Evolutionary conservation across 2,113 vertebrate genomes (phyloP).

Genomic region (Ameiurus melas): DNA sequence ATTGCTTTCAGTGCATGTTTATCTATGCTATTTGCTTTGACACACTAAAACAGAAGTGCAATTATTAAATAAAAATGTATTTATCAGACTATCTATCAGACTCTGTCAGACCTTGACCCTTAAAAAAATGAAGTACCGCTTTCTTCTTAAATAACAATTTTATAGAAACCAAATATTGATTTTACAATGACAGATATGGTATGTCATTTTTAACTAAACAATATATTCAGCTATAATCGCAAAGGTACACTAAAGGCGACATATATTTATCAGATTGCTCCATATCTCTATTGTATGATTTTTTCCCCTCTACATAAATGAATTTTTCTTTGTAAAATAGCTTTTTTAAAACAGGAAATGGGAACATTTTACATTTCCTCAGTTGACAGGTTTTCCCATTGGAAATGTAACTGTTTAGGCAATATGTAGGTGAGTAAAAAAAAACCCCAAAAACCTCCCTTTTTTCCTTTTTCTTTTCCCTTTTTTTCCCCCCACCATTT

Average conservation of each 20-base stretch:
- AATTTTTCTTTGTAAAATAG: neutral
- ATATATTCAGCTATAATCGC: neutral
- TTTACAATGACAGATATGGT: neutral
- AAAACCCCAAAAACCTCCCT: no score
- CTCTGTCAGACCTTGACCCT: neutral
- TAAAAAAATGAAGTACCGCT: neutral
- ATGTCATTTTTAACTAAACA: neutral
- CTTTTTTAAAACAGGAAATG: neutral
- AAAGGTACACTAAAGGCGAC: neutral
- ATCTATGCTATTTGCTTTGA: neutral
- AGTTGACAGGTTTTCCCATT: neutral
- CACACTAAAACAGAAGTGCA: slow-evolving; percentile 9
- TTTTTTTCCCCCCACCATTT: no score
- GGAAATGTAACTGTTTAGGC: neutral
- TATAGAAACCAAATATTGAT: neutral
- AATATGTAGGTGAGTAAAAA: neutral
- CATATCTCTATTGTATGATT: neutral
- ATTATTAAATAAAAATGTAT: neutral
- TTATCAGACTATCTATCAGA: slow-evolving; percentile 5
- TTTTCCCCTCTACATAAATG: neutral
- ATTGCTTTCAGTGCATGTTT: neutral
- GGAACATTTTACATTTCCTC: neutral
- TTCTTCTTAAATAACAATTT: neutral
- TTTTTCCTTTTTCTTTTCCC: no score
- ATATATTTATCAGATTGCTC: neutral